These are phyloP conservation scores for Mesorhabditis spiculigera DNA, from an alignment of 2,888 invertebrate species.

Conservation along the genomic window DNA sequence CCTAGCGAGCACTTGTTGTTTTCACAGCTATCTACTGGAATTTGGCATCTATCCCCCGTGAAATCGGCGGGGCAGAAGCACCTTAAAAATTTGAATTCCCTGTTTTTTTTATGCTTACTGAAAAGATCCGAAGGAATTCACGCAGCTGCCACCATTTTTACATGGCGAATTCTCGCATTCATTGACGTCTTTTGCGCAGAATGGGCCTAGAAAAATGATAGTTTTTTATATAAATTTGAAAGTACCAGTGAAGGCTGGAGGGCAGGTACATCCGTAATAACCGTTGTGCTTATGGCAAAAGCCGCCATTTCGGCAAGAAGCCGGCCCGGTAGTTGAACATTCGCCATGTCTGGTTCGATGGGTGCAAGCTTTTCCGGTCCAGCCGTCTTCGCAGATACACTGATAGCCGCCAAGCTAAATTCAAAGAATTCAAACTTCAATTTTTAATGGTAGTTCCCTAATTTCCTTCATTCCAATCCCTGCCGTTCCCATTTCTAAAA, in stretches of 20 bases:
- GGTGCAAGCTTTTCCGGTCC: background rate
- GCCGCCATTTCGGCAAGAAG: background rate
- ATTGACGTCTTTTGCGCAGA: conserved; percentile 84
- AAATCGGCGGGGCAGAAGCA: background rate
- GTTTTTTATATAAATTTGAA: background rate
- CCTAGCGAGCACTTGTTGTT: background rate
- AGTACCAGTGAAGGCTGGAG: background rate
- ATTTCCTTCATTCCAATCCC: no score
- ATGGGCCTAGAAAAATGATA: conserved; percentile 8
- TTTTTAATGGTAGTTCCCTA: no score
- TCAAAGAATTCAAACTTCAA: no score
- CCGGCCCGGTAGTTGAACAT: background rate
- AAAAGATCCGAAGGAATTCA: conserved; percentile 82
- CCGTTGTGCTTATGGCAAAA: background rate
- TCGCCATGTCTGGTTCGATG: background rate
- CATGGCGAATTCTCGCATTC: conserved; percentile 78
- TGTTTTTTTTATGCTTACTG: background rate
- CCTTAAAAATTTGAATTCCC: background rate
- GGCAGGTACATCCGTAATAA: background rate
- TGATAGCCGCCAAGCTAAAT: background rate
- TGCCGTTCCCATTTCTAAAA: no score
- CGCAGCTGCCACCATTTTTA: conserved; percentile 92
- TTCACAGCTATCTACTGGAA: conserved; percentile 1
- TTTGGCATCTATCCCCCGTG: background rate
- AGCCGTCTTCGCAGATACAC: background rate